Base-by-base conservation (phyloP, 2,113 vertebrate species). In the Pluvianellus socialis region DNA sequence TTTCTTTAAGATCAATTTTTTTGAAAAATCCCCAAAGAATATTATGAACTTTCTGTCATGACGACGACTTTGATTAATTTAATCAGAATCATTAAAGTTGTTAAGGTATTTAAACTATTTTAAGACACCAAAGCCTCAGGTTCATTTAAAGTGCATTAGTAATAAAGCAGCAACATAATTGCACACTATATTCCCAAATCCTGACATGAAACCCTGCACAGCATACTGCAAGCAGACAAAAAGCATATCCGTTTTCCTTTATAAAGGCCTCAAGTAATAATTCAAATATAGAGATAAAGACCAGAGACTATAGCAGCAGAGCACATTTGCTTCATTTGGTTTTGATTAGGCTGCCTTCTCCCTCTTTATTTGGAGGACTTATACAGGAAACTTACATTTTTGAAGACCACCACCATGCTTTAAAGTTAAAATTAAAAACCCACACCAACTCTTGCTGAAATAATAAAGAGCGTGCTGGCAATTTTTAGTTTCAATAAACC, bases 91-190 rank as follows among this genome's bases (percentile, higher is more conserved):
- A 82, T 13, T 13, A 92, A 89, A 95, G 58, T 45, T 90, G 58
- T 75, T 85, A 91, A 79, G 40, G 65, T 65, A 95, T 62, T 91
- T 59, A 61, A 94, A 77, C 27, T 91, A 90, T 82, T 92, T 87
- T 70, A 85, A 76, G 77, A 90, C 42, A 68, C 6, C 38, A 86
- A 93, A 75, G 35, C 74, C 92, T 56, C 62, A 87, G 75, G 85
- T 96, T 96, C 90, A 91, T 79, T 87, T 91, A 79, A 96, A 96
- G 87, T 91, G 73, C 56, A 61, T 62, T 85, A 52, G 59, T 47
- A 94, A 80, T 77, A 96, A 95, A 88, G 66, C 79, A 92, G 66
- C 87, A 95, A 89, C 77, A 91, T 24, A 75, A 35, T 6, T 86
- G 85, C 71, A 92, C 53, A 55, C 42, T 70, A 13, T 79, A 90